These are phyloP conservation scores for Homarus gammarus DNA, from an alignment of 2,888 invertebrate genomes.

Conservation along the genomic window DNA sequence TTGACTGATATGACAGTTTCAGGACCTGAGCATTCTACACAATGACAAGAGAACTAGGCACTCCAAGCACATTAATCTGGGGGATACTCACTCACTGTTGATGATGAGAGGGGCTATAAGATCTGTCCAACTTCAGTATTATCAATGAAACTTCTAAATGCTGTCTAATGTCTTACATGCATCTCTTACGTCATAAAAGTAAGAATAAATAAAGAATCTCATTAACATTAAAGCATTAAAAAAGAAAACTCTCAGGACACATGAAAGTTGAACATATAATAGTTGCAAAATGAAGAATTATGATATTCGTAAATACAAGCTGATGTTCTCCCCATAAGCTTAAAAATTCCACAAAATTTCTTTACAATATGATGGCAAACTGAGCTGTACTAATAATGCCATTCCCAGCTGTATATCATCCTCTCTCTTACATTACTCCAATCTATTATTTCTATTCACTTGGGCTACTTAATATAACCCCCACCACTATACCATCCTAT, in stretches of 20 bases:
- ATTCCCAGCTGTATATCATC: too few relatives aligned
- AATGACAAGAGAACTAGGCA: conserved; percentile 32
- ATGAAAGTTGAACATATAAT: neutral
- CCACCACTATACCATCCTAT: too few relatives aligned
- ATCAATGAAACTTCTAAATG: conserved; percentile 39
- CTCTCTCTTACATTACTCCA: too few relatives aligned
- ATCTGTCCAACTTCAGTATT: conserved; percentile 62
- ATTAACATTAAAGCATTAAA: conserved; percentile 36
- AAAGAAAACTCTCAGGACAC: neutral
- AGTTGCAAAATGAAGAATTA: neutral
- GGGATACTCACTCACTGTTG: conserved; percentile 58
- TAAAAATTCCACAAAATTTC: neutral
- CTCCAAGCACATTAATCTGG: conserved; percentile 37
- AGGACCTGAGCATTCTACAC: conserved; percentile 45
- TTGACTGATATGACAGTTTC: neutral
- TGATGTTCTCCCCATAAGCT: neutral
- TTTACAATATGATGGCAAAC: neutral
- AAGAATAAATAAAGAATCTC: conserved; percentile 35
- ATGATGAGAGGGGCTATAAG: conserved; percentile 36
- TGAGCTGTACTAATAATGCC: too few relatives aligned
- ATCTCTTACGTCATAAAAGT: conserved; percentile 43
- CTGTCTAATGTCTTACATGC: conserved; percentile 40
- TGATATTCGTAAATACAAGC: neutral
- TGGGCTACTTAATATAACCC: too few relatives aligned
- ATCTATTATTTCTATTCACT: too few relatives aligned